Base-by-base conservation (phyloP, 1,140 invertebrate genomes). In the Trinorchestia longiramus region DNA sequence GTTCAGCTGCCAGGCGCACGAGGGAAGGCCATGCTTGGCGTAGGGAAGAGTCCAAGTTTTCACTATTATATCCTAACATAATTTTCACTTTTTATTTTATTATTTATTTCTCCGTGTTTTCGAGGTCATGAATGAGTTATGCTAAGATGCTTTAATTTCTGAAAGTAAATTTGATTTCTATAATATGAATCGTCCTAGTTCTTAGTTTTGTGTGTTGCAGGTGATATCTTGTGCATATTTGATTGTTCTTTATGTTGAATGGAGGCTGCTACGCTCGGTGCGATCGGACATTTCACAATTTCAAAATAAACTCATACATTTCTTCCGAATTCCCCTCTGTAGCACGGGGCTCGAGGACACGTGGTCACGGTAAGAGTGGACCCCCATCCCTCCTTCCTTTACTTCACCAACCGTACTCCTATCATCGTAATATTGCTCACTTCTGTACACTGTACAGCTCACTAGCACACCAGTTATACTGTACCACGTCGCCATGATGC, bases 341-440 rank as follows among this genome's bases (percentile, higher is more conserved):
- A 94, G 92, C 92, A 94, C 92, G 92, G 43, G 92, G 92, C 43
- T 1, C 92, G 92, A 94, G 92, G 92, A 94, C 92, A 94, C 92
- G 43, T 47, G 92, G 92, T 94, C 8, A 94, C 92, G 92, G 92
- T 94, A 94, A 94, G 92, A 47, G n/a, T 11, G 43, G 88, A 90
- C 88, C 88, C 28, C 41, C 36, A 17, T 8, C 87, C 87, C 36
- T 4, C 3, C 41, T 43, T 90, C 15, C 88, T 42, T 11, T 23
- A 53, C 47, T 53, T 19, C 19, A 19, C 47, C 47, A 53, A 53
- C 47, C 47, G 47, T 53, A 53, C 47, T 53, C 47, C 6, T 19
- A 53, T 53, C 47, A 53, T 53, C 47, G 47, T 19, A 6, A 19
- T 53, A 8, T 53, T 53, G 47, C 47, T 53, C 47, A 53, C 47